Evolutionary conservation across 2,888 invertebrate genomes (phyloP).

Genomic region (Carcina quercana): DNA sequence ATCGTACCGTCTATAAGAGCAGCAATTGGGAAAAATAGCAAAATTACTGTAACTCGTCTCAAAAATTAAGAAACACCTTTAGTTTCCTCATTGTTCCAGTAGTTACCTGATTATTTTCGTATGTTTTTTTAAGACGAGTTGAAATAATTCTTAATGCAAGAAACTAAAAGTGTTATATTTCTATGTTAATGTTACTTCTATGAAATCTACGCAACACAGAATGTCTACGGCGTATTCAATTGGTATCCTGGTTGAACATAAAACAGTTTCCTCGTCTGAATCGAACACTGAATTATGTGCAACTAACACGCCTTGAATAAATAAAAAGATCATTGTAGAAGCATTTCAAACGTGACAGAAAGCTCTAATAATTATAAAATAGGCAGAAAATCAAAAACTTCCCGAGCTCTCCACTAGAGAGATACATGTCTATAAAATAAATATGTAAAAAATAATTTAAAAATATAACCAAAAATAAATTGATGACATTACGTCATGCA

Average conservation of each 20-base stretch:
- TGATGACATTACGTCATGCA: conserved; percentile 55
- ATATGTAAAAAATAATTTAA: conserved; percentile 16
- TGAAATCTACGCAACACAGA: conserved; percentile 1
- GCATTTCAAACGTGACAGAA: conserved; percentile 56
- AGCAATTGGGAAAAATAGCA: conserved; percentile 20
- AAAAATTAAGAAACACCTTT: no score
- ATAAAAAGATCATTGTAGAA: conserved; percentile 24
- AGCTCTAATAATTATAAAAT: conserved; percentile 41
- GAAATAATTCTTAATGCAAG: not conserved
- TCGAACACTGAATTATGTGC: conserved; percentile 29
- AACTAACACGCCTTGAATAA: conserved; percentile 26
- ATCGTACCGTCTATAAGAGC: conserved; percentile 22
- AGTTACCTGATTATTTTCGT: no score
- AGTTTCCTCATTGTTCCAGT: no score
- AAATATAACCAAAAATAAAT: no score
- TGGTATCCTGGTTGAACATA: conserved; percentile 6
- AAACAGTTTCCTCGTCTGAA: conserved; percentile 9
- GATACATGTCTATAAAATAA: conserved; percentile 38
- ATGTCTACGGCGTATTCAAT: not conserved
- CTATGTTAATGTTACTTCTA: not conserved
- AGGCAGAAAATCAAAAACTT: conserved; percentile 46
- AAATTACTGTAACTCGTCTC: conserved; percentile 43
- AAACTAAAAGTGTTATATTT: not conserved
- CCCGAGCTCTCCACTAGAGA: conserved; percentile 74
- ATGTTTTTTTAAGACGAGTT: not conserved